Conservation (phyloP, 30 jellyfish, hydroid and myxozoan species). For the Aurelia aurita region DNA sequence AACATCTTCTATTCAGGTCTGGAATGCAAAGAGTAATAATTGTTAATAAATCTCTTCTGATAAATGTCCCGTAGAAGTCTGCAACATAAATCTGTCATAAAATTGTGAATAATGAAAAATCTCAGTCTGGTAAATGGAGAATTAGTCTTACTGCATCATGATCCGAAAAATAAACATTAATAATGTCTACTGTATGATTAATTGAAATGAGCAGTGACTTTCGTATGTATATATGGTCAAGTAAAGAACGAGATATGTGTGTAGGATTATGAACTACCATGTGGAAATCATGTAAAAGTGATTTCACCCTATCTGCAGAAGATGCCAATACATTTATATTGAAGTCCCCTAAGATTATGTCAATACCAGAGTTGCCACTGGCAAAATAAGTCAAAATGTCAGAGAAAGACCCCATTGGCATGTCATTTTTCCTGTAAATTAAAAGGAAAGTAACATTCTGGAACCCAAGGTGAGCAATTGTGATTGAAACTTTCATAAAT, state of each 20-base stretch:
- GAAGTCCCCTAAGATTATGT: slow-evolving; percentile 21
- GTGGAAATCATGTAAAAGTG: slow-evolving; percentile 9
- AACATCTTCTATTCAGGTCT: too few relatives aligned
- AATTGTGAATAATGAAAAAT: too few relatives aligned
- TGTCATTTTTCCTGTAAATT: neutral
- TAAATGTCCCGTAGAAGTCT: too few relatives aligned
- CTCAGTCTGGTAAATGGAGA: too few relatives aligned
- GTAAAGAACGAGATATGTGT: slow-evolving; percentile 29
- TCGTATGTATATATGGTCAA: slow-evolving; percentile 22
- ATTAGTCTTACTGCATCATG: neutral
- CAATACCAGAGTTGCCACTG: neutral
- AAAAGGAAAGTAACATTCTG: neutral
- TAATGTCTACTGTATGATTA: too few relatives aligned
- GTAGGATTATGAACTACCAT: slow-evolving; percentile 24
- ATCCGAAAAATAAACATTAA: neutral
- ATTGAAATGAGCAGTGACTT: neutral
- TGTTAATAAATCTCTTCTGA: too few relatives aligned
- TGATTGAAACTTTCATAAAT: neutral
- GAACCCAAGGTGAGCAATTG: neutral
- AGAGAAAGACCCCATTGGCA: neutral
- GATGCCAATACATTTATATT: neutral
- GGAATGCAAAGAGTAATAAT: too few relatives aligned
- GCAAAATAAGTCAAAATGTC: neutral
- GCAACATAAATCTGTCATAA: too few relatives aligned
- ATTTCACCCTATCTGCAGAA: neutral